phyloP scores from a whole-genome alignment of 2,113 vertebrate genomes.

The Panthera uncia region DNA sequence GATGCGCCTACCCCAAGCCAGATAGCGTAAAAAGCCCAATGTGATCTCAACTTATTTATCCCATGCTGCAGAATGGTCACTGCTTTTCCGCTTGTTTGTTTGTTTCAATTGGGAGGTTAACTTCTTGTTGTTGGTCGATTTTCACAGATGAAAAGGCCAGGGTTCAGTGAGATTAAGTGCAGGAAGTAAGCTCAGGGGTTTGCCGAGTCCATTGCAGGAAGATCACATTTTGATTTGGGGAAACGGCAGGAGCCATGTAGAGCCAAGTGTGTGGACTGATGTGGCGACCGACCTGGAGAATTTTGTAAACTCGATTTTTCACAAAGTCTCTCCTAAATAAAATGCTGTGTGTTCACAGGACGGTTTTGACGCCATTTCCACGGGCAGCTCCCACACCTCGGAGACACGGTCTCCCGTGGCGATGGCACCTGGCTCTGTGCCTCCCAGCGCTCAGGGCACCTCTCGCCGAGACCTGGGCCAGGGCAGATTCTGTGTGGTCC shows the following conservation, averaged over 20 bases:
- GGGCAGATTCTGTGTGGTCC: rapidly evolving
- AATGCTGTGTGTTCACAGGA: background rate
- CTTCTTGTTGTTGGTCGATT: background rate
- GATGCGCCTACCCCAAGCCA: rapidly evolving
- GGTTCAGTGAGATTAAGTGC: background rate
- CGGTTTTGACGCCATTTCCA: background rate
- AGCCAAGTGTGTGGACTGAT: background rate
- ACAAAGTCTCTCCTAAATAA: background rate
- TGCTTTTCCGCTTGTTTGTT: background rate
- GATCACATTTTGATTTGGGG: background rate
- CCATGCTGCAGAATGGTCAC: rapidly evolving
- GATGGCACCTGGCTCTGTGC: rapidly evolving
- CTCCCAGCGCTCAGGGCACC: rapidly evolving
- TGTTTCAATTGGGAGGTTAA: background rate
- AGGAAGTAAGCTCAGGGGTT: background rate
- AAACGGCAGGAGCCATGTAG: background rate
- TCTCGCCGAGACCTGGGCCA: rapidly evolving
- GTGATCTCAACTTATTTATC: background rate
- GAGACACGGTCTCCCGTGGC: rapidly evolving
- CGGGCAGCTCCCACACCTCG: rapidly evolving
- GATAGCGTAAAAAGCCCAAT: background rate
- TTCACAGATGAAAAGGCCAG: background rate
- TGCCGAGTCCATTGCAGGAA: background rate
- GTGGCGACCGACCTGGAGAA: background rate
- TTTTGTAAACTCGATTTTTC: background rate